phyloP scores from a whole-genome alignment of 1,140 invertebrate genomes.

The Aricia agestis region DNA sequence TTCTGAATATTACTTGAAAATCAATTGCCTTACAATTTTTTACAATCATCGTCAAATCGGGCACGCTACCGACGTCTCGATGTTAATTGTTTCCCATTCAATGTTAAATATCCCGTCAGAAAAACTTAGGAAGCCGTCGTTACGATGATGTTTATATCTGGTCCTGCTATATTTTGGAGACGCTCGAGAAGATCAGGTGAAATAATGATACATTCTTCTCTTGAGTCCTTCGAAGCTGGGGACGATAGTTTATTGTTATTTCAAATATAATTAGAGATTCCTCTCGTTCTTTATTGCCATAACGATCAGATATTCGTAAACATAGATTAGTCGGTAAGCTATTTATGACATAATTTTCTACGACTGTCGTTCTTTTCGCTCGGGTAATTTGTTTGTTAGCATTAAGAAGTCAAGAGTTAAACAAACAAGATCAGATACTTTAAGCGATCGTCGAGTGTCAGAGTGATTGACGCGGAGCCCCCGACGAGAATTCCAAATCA shows the following conservation, averaged over 20 bases:
- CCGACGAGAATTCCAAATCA: conserved; percentile 67
- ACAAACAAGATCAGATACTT: conserved; percentile 12
- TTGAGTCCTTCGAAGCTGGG: too few relatives aligned
- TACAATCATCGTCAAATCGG: conserved; percentile 30
- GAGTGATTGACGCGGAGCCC: conserved; percentile 52
- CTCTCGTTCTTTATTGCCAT: neutral
- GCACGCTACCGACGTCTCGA: conserved; percentile 23
- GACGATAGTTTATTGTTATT: neutral
- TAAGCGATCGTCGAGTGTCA: conserved; percentile 31
- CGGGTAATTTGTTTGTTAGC: neutral
- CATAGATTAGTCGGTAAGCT: neutral
- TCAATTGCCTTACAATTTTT: conserved; percentile 33
- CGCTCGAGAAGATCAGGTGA: neutral
- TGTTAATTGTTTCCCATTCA: conserved; percentile 17
- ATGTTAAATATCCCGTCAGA: conserved; percentile 6
- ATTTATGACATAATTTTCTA: conserved; percentile 1
- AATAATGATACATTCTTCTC: neutral
- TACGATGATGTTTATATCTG: conserved; percentile 8
- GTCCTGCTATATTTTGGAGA: neutral
- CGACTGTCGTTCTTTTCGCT: neutral
- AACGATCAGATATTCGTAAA: neutral
- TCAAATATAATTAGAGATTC: neutral
- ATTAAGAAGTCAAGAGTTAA: conserved; percentile 8
- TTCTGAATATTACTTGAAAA: conserved; percentile 37
- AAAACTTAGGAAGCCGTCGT: neutral